Evolutionary conservation across 2,113 vertebrate genomes (phyloP).

Genomic region (Urocynchramus pylzowi): DNA sequence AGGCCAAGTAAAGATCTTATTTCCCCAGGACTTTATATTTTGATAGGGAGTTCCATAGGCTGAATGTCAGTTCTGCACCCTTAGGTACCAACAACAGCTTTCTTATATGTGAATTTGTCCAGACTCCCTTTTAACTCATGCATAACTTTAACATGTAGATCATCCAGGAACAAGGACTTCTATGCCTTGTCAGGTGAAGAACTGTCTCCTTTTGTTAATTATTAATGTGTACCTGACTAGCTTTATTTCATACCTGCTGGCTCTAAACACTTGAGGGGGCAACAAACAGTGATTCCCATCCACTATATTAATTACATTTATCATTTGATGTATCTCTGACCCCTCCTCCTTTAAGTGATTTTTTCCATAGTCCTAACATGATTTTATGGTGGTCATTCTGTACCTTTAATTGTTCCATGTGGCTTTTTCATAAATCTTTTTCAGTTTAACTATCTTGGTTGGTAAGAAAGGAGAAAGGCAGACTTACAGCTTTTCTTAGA

Average conservation of each 20-base stretch:
- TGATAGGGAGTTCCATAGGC: not conserved
- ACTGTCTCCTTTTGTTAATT: not conserved
- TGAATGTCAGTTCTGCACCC: not conserved
- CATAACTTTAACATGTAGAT: not conserved
- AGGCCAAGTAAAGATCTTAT: not conserved
- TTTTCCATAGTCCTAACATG: not conserved
- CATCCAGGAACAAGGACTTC: not conserved
- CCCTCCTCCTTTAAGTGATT: not conserved
- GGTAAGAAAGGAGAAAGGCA: not conserved
- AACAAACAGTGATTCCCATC: not conserved
- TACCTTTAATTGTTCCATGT: not conserved
- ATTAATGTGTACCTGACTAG: not conserved
- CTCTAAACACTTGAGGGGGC: not conserved
- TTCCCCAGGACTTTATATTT: not conserved
- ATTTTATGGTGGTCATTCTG: not conserved
- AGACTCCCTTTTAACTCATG: not conserved
- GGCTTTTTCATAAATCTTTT: not conserved
- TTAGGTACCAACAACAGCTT: not conserved
- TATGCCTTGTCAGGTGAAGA: not conserved
- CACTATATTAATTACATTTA: not conserved
- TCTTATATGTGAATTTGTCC: not conserved
- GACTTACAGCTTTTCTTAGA: not conserved
- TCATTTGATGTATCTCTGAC: not conserved
- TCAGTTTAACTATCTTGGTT: not conserved
- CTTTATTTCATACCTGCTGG: not conserved